A percentile compares a stretch with the other conserved stretches of the same genome.
These are phyloP conservation scores for Athetis lepigone DNA, from an alignment of 2,888 invertebrate genomes.

Conservation along the genomic window DNA sequence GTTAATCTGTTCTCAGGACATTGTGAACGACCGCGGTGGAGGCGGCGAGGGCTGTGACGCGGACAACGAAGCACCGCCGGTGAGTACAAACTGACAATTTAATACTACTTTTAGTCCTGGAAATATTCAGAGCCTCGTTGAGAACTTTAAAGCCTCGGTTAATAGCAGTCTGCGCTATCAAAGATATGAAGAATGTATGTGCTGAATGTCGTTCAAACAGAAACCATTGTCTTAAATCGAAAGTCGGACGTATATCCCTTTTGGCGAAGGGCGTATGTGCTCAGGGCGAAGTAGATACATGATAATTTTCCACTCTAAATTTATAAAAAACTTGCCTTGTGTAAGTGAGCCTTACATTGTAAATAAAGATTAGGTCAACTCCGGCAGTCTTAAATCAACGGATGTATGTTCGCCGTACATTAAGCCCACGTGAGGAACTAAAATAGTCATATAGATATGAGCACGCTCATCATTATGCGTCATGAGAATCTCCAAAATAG, in stretches of 20 bases:
- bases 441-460: slow-evolving; percentile 43
- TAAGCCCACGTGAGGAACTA: slow-evolving; percentile 46
- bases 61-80: slow-evolving; percentile 79
- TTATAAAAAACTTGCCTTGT: not conserved
- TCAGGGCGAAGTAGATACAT: no score
- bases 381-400: slow-evolving; percentile 17
- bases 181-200: no score
- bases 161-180: no score
- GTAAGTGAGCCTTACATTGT: not conserved
- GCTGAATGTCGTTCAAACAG: no score
- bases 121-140: not conserved
- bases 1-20: slow-evolving; percentile 76
- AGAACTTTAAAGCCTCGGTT: no score
- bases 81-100: slow-evolving; percentile 70
- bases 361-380: slow-evolving; percentile 17
- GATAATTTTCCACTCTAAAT: no score
- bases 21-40: slow-evolving; percentile 85
- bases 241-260: no score
- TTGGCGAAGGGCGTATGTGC: no score
- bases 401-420: slow-evolving; percentile 16
- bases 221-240: no score
- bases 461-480: slow-evolving; percentile 46
- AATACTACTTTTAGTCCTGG: not conserved
- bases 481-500: slow-evolving; percentile 36
- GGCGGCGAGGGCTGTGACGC: slow-evolving; percentile 82